Evolutionary conservation across 2,113 vertebrate species (phyloP).

Genomic region (Aspidoscelis tigris): DNA sequence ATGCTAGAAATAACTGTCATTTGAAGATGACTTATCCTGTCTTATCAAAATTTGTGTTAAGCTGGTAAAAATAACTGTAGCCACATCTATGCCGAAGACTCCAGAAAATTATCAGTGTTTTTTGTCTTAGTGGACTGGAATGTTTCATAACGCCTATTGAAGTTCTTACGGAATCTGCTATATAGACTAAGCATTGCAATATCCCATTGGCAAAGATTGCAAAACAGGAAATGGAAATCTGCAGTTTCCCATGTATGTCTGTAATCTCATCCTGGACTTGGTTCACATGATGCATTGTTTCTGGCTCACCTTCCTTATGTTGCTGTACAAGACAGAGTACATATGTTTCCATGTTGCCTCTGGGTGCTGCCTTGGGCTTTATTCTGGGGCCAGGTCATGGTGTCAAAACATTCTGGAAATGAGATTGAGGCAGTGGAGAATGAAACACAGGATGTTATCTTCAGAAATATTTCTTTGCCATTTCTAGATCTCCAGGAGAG

Average conservation of each 20-base stretch:
- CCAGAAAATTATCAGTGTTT: too few relatives aligned
- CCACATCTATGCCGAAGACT: too few relatives aligned
- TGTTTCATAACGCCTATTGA: neutral
- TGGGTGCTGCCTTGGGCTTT: neutral
- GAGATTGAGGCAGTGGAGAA: neutral
- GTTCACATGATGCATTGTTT: neutral
- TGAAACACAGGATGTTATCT: neutral
- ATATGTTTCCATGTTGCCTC: too few relatives aligned
- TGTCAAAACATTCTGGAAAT: neutral
- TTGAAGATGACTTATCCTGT: neutral
- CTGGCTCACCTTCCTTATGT: neutral
- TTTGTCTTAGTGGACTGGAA: conserved; percentile 4
- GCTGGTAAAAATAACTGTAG: too few relatives aligned
- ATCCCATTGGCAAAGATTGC: neutral
- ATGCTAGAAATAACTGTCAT: neutral
- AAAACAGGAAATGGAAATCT: neutral
- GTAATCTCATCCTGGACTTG: neutral
- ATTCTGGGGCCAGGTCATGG: neutral
- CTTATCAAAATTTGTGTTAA: too few relatives aligned
- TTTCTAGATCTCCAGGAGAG: neutral
- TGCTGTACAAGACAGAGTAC: neutral
- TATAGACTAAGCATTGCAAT: neutral
- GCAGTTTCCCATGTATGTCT: neutral
- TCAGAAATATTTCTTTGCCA: neutral
- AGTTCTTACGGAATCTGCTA: neutral